phyloP scores from a whole-genome alignment of 2,888 invertebrate genomes.

The Andrena trimmerana region DNA sequence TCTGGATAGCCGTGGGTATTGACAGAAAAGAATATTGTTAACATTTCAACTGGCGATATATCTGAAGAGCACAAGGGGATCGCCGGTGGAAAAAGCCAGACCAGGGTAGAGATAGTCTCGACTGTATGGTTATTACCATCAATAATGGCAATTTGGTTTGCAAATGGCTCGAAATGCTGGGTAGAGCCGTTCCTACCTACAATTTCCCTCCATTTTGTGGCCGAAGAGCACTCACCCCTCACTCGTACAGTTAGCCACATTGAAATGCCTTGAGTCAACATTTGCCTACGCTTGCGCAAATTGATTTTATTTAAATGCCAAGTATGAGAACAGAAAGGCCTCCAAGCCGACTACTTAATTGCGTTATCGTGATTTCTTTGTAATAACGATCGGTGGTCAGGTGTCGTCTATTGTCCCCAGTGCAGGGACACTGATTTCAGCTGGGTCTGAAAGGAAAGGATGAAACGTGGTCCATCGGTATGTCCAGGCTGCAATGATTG shows the following conservation, averaged over 20 bases:
- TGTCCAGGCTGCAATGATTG: slow-evolving; percentile 1
- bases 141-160: slow-evolving; percentile 85
- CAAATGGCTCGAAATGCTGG: slow-evolving; percentile 81
- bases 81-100: slow-evolving; percentile 42
- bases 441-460: slow-evolving; percentile 27
- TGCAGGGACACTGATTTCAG: not conserved
- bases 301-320: slow-evolving; percentile 84
- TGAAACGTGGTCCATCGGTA: not conserved
- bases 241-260: slow-evolving; percentile 81
- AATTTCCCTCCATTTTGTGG: slow-evolving; percentile 83
- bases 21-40: slow-evolving; percentile 73
- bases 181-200: slow-evolving; percentile 81
- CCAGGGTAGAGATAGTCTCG: slow-evolving; percentile 67
- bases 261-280: slow-evolving; percentile 84
- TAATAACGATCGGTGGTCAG: slow-evolving; percentile 61
- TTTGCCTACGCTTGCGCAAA: slow-evolving; percentile 83
- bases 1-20: slow-evolving; percentile 45
- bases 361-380: slow-evolving; percentile 77
- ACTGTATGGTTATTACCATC: slow-evolving; percentile 84
- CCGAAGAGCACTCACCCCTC: slow-evolving; percentile 76
- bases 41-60: slow-evolving; percentile 70
- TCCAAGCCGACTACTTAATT: slow-evolving; percentile 77
- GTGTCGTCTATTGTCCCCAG: not conserved
- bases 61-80: slow-evolving; percentile 62
- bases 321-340: slow-evolving; percentile 77